Evolutionary conservation across 2,888 invertebrate species (phyloP).

Genomic region (Neoascia interrupta): DNA sequence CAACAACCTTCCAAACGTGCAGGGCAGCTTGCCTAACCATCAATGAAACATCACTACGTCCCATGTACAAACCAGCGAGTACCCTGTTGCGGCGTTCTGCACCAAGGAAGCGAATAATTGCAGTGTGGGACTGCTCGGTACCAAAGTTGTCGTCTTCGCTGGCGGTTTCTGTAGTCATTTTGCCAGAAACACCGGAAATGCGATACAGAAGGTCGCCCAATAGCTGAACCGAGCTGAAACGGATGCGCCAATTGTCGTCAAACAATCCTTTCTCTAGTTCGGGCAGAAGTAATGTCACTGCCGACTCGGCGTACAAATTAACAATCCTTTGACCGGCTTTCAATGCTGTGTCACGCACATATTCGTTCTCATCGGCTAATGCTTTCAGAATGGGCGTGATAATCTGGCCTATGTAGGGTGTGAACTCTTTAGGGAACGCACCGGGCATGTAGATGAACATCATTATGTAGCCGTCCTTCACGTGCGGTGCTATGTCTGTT

Average conservation of each 20-base stretch:
- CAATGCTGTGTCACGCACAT: slow-evolving; percentile 97
- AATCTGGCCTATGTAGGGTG: slow-evolving; percentile 96
- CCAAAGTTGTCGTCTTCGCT: slow-evolving; percentile 99
- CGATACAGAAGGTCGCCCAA: slow-evolving; percentile 97
- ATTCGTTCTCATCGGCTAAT: slow-evolving; percentile 99
- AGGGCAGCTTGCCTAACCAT: slow-evolving; percentile 98
- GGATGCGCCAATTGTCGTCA: slow-evolving; percentile 99
- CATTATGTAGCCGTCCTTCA: slow-evolving; percentile 99
- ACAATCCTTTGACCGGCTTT: slow-evolving; percentile 98
- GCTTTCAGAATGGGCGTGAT: slow-evolving; percentile 98
- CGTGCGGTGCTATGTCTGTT: slow-evolving; percentile 95
- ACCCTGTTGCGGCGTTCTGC: slow-evolving; percentile 94
- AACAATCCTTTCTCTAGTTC: slow-evolving; percentile 96
- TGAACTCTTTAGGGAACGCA: slow-evolving; percentile 97
- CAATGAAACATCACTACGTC: slow-evolving; percentile 96
- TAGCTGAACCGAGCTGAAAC: slow-evolving; percentile 96
- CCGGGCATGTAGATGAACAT: slow-evolving; percentile 99
- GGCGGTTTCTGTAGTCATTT: slow-evolving; percentile 99
- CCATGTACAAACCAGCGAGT: slow-evolving; percentile 97
- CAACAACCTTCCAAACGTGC: slow-evolving; percentile 99
- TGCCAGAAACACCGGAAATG: slow-evolving; percentile 98
- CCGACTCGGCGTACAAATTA: slow-evolving; percentile 96
- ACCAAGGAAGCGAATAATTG: slow-evolving; percentile 93
- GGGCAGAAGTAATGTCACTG: slow-evolving; percentile 94
- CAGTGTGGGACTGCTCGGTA: slow-evolving; percentile 95